phyloP scores from a whole-genome alignment of 2,888 invertebrate species.

The Pyrocoelia pectoralis region DNA sequence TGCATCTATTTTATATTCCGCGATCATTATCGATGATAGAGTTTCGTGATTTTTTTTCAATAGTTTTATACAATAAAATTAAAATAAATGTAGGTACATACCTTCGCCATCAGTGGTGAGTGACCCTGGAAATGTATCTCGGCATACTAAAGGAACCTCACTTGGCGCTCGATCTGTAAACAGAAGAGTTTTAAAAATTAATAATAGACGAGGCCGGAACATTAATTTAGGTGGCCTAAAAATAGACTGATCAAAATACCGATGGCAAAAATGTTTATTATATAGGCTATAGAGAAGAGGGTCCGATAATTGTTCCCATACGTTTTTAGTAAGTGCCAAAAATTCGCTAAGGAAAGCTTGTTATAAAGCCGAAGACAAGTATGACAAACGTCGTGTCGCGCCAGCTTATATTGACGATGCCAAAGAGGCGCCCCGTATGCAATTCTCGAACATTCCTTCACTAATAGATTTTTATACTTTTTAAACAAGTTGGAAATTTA shows the following conservation, averaged over 20 bases:
- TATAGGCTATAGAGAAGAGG: neutral
- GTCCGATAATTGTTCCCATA: too few species aligned
- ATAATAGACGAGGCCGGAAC: slow-evolving; percentile 11
- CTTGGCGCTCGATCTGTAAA: slow-evolving; percentile 72
- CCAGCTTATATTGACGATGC: neutral
- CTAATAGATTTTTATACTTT: slow-evolving; percentile 22
- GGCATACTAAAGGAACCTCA: slow-evolving; percentile 68
- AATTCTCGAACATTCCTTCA: slow-evolving; percentile 14
- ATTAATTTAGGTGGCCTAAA: slow-evolving; percentile 12
- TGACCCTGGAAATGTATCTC: slow-evolving; percentile 75
- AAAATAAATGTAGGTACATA: slow-evolving; percentile 60
- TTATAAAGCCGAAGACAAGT: too few species aligned
- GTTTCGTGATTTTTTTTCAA: slow-evolving; percentile 14
- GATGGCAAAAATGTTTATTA: slow-evolving; percentile 13
- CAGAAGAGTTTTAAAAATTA: slow-evolving; percentile 16
- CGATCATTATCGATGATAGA: slow-evolving; percentile 15
- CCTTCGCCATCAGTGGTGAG: slow-evolving; percentile 87
- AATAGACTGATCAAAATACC: slow-evolving; percentile 19
- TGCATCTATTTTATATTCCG: slow-evolving; percentile 26
- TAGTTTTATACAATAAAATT: slow-evolving; percentile 14
- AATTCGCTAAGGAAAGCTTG: too few species aligned
- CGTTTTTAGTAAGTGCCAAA: too few species aligned
- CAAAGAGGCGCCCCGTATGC: neutral
- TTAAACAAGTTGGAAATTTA: slow-evolving; percentile 26
- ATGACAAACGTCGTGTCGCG: neutral